Conservation (phyloP, 2,888 invertebrate genomes). For the Synergus gifuensis region DNA sequence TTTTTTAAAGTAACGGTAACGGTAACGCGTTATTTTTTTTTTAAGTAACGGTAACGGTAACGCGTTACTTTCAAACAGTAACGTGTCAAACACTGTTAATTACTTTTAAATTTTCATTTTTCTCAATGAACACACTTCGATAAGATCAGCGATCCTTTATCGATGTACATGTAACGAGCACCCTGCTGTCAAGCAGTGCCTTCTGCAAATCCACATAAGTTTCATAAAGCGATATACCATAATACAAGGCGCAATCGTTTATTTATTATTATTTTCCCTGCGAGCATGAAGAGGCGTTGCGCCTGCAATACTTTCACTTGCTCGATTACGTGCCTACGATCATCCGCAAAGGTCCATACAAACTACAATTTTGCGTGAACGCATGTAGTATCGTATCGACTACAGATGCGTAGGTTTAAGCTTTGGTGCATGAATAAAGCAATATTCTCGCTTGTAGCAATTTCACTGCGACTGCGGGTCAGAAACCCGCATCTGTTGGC, state of each 20-base stretch:
- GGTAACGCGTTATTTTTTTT: no score
- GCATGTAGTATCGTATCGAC: neutral
- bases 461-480: conserved; percentile 31
- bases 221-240: neutral
- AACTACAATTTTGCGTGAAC: neutral
- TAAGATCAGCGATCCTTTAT: neutral
- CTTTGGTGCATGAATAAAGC: conserved; percentile 47
- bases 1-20: no score
- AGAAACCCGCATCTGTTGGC: conserved; percentile 56
- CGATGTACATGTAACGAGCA: neutral
- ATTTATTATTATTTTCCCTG: conserved; percentile 49
- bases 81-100: no score
- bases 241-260: conserved; percentile 45
- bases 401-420: neutral
- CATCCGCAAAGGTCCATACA: conserved; percentile 1
- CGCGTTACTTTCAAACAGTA: no score
- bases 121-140: neutral
- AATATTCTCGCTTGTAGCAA: conserved; percentile 43
- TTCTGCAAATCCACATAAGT: neutral
- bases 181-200: conserved; percentile 4
- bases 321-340: conserved; percentile 56
- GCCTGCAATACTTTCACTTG: conserved; percentile 58
- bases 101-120: neutral
- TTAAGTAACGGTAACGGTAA: no score
- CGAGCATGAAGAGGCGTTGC: conserved; percentile 52